These are phyloP conservation scores for Deilephila elpenor DNA, from an alignment of 2,888 invertebrate species.

Conservation along the genomic window DNA sequence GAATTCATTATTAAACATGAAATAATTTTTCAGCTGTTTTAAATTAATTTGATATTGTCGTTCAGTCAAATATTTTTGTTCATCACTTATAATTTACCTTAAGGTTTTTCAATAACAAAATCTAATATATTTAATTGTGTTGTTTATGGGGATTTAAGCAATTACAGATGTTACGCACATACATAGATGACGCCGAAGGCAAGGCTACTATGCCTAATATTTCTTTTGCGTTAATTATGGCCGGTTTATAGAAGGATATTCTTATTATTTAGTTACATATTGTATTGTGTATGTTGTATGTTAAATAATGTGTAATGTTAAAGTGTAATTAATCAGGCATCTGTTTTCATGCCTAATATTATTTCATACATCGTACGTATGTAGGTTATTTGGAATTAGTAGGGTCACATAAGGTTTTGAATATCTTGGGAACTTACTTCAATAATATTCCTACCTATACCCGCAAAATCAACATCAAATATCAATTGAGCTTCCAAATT, in stretches of 20 bases:
- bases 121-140: not conserved
- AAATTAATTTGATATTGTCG: no score
- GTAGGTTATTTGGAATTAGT: not conserved
- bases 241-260: not conserved
- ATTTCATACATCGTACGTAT: no score
- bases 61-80: no score
- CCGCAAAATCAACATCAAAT: conserved; percentile 16
- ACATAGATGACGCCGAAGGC: not conserved
- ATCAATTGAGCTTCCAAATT: conserved; percentile 37
- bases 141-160: conserved; percentile 3
- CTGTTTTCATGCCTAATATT: not conserved
- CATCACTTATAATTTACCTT: no score
- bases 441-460: conserved; percentile 1
- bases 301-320: not conserved
- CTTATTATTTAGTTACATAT: not conserved
- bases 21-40: no score
- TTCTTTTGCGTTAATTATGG: not conserved
- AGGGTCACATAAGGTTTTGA: conserved; percentile 6
- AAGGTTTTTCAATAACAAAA: no score
- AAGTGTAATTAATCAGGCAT: not conserved
- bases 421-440: conserved; percentile 10
- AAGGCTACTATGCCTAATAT: not conserved
- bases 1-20: no score
- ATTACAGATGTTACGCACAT: not conserved
- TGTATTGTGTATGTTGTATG: not conserved